Percentiles rank a stretch among this genome's conserved stretches.
Conservation (phyloP, 2,113 vertebrate genomes). For the Diglossa brunneiventris region DNA sequence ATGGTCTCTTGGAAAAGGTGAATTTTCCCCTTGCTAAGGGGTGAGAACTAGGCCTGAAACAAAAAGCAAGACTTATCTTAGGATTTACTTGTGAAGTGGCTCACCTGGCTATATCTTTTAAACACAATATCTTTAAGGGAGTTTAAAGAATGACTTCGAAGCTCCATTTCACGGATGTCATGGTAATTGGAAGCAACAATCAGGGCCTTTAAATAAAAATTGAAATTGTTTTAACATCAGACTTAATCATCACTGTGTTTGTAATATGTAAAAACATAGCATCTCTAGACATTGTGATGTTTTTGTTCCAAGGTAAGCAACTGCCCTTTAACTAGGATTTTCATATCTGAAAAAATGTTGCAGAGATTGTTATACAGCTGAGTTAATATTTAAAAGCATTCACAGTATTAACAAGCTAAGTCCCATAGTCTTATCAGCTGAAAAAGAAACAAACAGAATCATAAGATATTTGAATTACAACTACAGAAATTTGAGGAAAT, state of each 20-base stretch:
- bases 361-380: background rate
- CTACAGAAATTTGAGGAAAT: background rate
- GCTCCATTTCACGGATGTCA: conserved; percentile 82
- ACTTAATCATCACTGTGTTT: background rate
- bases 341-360: background rate
- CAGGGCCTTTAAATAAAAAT: conserved; percentile 81
- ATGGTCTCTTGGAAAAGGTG: background rate
- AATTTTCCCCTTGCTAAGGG: background rate
- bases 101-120: conserved; percentile 83
- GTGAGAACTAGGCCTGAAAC: conserved; percentile 29
- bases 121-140: conserved; percentile 88
- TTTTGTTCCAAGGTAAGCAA: background rate
- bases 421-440: background rate
- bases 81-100: background rate
- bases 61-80: conserved; percentile 22
- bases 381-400: background rate
- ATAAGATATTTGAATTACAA: background rate
- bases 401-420: background rate
- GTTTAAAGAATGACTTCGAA: conserved; percentile 83
- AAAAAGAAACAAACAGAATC: background rate
- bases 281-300: background rate
- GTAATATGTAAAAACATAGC: background rate
- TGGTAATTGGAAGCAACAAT: conserved; percentile 76
- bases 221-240: conserved; percentile 3
- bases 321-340: background rate